Evolutionary conservation across 1,140 invertebrate species (phyloP).

Genomic region (Ericerus pela): DNA sequence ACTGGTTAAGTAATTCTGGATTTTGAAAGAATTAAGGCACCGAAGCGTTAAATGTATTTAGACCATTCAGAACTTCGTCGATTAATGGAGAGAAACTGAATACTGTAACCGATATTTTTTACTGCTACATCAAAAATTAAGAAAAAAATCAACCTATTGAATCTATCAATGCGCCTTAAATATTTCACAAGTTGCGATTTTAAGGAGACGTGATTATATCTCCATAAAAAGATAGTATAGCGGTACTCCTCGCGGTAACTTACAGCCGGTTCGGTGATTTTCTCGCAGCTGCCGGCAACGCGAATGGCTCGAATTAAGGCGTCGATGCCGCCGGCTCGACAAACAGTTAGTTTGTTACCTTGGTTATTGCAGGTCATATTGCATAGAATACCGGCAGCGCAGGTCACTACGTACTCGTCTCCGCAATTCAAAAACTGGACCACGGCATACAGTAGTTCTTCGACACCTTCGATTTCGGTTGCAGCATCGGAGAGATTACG

Average conservation of each 20-base stretch:
- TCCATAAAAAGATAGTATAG: too few species aligned
- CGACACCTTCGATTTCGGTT: slow-evolving; percentile 83
- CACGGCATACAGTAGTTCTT: slow-evolving; percentile 72
- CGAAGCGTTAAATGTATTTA: too few species aligned
- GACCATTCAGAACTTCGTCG: too few species aligned
- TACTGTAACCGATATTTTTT: too few species aligned
- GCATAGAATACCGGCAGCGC: slow-evolving; percentile 92
- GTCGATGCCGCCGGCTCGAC: slow-evolving; percentile 90
- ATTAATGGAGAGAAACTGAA: too few species aligned
- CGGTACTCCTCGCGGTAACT: too few species aligned
- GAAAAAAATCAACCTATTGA: not conserved
- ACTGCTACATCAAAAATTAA: not conserved
- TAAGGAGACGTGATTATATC: not conserved
- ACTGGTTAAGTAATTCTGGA: too few species aligned
- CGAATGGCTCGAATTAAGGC: slow-evolving; percentile 87
- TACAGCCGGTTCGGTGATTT: slow-evolving; percentile 91
- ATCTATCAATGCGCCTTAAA: not conserved
- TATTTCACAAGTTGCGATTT: not conserved
- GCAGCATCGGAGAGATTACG: slow-evolving; percentile 95
- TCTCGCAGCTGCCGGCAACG: slow-evolving; percentile 88
- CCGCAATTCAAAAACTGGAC: slow-evolving; percentile 79
- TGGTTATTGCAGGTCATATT: slow-evolving; percentile 99
- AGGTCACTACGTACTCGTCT: slow-evolving; percentile 93
- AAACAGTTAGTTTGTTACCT: slow-evolving; percentile 87
- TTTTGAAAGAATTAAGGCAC: too few species aligned